Base-by-base conservation (phyloP, 2,113 vertebrate genomes). In the Asarcornis scutulata region DNA sequence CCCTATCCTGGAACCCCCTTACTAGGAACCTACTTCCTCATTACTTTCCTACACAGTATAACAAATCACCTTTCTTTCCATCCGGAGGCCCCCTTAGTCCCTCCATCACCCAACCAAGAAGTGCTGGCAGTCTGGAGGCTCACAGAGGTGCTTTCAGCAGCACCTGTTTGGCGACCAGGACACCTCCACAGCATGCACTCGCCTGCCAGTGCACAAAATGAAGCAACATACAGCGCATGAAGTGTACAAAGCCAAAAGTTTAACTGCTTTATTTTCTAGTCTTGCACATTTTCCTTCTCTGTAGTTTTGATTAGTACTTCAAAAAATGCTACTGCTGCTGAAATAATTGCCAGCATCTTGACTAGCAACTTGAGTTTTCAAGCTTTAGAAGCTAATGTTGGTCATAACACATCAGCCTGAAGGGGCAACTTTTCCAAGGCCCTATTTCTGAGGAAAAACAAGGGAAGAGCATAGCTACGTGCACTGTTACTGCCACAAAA, bases 311-410 rank as follows among this genome's bases (percentile, higher is more conserved):
- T 79, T 72, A 73, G 44, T 88, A 73, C 58, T 82, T 87, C 6
- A 58, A 59, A 75, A 91, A 73, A 4, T 13, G 25, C 18, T 20
- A 73, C 13, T 4, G 79, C 20, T 31, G 46, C 40, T 88, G 56
- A 91, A 79, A 66, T 62, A 89, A 82, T 66, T 78, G 27, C 36
- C 40, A 52, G 44, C 20, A 73, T 84, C 77, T 92, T 93, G 34
- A 78, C 48, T 76, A 77, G 11, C 25, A 91, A 32, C 62, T 76
- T 50, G 62, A 2, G 5, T 27, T 88, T 93, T 88, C 1, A 4
- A 75, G 62, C 18, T 72, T 55, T 56, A 68, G 71, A 89, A 88
- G 46, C 3, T 69, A 83, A 68, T 1, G 1, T 23, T 78, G 58
- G 29, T 62, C 16, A 6, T 64, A 82, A 68, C 36, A 67, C 32